Conservation (phyloP, 2,888 invertebrate genomes). For the Apodemia hepburni region DNA sequence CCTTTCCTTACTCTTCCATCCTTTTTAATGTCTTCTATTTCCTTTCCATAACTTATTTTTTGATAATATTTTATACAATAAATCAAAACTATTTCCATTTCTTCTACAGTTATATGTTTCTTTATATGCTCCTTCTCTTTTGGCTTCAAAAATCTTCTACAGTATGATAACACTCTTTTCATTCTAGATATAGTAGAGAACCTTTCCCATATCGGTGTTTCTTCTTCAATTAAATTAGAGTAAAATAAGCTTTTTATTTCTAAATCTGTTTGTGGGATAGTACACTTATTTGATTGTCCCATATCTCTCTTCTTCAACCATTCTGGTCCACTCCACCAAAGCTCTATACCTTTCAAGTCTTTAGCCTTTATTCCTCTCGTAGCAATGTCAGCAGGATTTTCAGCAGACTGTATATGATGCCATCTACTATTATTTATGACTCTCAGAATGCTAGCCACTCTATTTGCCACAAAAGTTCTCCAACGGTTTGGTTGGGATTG, state of each 20-base stretch:
- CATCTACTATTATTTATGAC: constrained; percentile 23
- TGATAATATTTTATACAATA: background rate
- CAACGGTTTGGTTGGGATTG: constrained; percentile 27
- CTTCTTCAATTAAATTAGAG: background rate
- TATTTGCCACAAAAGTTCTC: constrained; percentile 27
- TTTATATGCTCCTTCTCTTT: background rate
- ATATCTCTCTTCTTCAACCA: constrained; percentile 18
- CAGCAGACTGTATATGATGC: constrained; percentile 25
- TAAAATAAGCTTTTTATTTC: constrained; percentile 16
- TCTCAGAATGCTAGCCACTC: constrained; percentile 23
- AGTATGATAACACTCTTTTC: constrained; percentile 26
- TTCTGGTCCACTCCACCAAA: constrained; percentile 25
- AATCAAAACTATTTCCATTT: constrained; percentile 5
- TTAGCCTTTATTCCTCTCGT: constrained; percentile 24
- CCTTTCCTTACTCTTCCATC: constrained; percentile 7
- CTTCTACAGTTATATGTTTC: constrained; percentile 12
- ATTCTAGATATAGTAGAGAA: constrained; percentile 26
- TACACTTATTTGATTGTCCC: background rate
- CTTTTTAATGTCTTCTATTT: constrained; percentile 23
- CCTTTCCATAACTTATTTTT: constrained; percentile 22
- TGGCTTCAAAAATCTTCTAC: constrained; percentile 23
- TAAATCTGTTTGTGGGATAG: constrained; percentile 6
- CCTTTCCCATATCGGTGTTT: constrained; percentile 22
- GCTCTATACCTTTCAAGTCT: constrained; percentile 17
- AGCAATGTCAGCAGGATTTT: constrained; percentile 29